A percentile compares a stretch with the other conserved stretches of the same genome.
Conservation (phyloP, 2,797 vertebrate species). For the Pantherophis vulpinus region DNA sequence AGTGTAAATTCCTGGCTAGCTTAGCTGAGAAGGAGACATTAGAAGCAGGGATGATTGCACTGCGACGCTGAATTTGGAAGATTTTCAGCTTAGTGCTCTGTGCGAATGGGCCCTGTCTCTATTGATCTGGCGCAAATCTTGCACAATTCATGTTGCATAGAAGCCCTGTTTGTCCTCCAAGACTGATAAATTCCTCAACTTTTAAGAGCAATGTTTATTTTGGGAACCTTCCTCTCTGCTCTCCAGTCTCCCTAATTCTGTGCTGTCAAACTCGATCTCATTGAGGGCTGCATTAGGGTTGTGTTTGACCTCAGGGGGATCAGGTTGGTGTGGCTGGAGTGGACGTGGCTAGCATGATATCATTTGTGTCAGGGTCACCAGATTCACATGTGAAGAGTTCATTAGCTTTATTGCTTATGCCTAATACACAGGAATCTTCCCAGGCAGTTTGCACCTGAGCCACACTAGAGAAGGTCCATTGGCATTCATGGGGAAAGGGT, state of each 20-base stretch:
- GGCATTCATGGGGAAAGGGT: neutral
- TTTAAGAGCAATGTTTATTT: neutral
- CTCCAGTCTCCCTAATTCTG: neutral
- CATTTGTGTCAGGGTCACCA: too few relatives aligned
- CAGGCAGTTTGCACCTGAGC: neutral
- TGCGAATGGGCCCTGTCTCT: neutral
- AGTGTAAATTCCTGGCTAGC: neutral
- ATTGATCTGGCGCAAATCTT: neutral
- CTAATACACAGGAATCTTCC: neutral
- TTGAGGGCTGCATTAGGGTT: too few relatives aligned
- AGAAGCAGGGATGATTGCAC: neutral
- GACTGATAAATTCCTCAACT: neutral
- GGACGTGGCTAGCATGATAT: too few relatives aligned
- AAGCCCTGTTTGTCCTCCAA: neutral
- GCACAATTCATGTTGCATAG: neutral
- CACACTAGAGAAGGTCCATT: neutral
- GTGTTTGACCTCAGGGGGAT: too few relatives aligned
- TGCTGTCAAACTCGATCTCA: too few relatives aligned
- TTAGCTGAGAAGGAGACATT: neutral
- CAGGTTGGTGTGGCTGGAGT: too few relatives aligned
- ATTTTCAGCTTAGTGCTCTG: neutral
- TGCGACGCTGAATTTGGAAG: neutral
- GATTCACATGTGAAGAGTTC: neutral
- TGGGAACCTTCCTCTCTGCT: neutral
- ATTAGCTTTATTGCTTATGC: neutral